A percentile compares a stretch with the other conserved stretches of the same genome.
Evolutionary conservation across 2,113 vertebrate genomes (phyloP).

Genomic region (Sterrhoptilus dennistouni): DNA sequence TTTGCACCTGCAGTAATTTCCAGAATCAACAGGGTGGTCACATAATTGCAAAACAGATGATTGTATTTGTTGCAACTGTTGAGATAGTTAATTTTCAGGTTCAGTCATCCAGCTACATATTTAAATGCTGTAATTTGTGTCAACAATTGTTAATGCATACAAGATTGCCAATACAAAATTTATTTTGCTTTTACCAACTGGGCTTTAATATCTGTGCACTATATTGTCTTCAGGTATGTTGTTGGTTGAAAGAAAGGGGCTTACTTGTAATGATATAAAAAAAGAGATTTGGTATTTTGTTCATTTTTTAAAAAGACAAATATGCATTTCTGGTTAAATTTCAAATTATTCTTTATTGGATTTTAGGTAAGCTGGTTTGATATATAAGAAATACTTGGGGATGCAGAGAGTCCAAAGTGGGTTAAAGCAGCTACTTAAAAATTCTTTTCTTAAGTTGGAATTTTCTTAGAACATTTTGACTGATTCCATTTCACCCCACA

Average conservation of each 20-base stretch:
- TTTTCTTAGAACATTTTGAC: not conserved
- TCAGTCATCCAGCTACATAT: not conserved
- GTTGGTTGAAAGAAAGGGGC: not conserved
- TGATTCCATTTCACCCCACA: not conserved
- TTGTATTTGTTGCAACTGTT: not conserved
- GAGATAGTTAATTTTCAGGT: slow-evolving; percentile 17
- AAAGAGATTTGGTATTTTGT: not conserved
- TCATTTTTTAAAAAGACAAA: not conserved
- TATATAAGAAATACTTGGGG: not conserved
- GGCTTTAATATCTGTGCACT: not conserved
- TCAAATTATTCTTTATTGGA: not conserved
- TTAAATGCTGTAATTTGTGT: slow-evolving; percentile 13
- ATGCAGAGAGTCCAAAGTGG: fast-evolving
- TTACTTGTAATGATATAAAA: not conserved
- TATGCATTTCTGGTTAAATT: not conserved
- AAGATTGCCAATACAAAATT: not conserved
- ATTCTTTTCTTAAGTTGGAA: not conserved
- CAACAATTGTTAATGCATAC: not conserved
- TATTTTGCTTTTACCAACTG: not conserved
- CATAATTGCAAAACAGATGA: not conserved
- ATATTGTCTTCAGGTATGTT: not conserved
- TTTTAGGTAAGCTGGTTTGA: not conserved
- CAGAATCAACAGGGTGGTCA: not conserved
- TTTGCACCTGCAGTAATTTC: slow-evolving; percentile 38
- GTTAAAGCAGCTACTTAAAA: not conserved